Evolutionary conservation across 2,888 invertebrate genomes (phyloP), one percentile per base, ranked within the genome.

Genomic region (Oligia strigilis): DNA sequence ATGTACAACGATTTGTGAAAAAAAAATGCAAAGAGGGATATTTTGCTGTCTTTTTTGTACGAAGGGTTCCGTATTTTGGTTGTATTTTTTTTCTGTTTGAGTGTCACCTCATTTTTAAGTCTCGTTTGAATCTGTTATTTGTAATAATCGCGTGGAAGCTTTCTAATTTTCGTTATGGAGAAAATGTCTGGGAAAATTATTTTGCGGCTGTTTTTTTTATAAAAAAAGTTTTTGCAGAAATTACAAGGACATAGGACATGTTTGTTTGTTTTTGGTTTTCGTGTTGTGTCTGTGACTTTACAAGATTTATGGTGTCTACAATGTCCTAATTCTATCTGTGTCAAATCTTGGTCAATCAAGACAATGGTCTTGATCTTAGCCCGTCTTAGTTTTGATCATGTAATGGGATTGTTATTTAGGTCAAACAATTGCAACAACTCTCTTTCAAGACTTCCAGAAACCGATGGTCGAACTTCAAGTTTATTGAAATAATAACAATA

Each of bases 1-100:
- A 92, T 94, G 93, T 93, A 94, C 88, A 93, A 92, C 93, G 93
- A 95, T 96, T 95, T 95, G 92, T 91, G 87, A 87, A 93, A 92
- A 93, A 92, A 91, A 91, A 85, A 86, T 82, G 86, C 75, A 62
- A 80, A 81, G 81, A 83, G 86, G 85, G 85, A 83, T 89, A 82
- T 90, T 87, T 91, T 88, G 87, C 82, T 80, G 87, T 88, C 84
- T 84, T 81, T 88, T 90, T 90, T 91, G 49, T 88, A 76, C 87
- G 66, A 80, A 86, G 88, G 86, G 88, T 85, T 90, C 85, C 71
- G 90, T 87, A 82, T 80, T 78, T 72, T 69, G 17, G 62, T 70
- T 72, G 5, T 64, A 75, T 40, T 81, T 46, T 82, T 81, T 73
- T 60, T 60, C 13, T 70, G 75, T 78, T 81, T 80, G 69, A 62